Evolutionary conservation across 2,888 invertebrate species (phyloP).

Genomic region (Petrophora chlorosata): DNA sequence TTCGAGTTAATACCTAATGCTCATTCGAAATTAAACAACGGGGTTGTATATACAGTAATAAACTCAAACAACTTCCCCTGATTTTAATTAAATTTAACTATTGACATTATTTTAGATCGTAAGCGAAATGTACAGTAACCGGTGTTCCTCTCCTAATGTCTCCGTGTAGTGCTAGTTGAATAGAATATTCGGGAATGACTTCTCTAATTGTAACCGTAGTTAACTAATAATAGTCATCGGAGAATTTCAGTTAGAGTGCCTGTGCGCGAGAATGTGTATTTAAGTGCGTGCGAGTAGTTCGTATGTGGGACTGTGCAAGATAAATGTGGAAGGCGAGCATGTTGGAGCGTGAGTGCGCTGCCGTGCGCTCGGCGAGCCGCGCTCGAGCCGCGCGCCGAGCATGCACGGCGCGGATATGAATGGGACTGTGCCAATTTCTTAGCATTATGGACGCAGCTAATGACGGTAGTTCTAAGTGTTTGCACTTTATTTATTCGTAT

Average conservation of each 20-base stretch:
- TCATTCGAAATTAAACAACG: constrained; percentile 70
- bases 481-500: constrained; percentile 85
- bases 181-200: constrained; percentile 66
- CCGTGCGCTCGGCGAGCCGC: constrained; percentile 22
- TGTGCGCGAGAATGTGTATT: constrained; percentile 41
- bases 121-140: constrained; percentile 79
- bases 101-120: constrained; percentile 61
- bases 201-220: constrained; percentile 66
- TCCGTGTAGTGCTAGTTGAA: constrained; percentile 75
- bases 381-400: constrained; percentile 9
- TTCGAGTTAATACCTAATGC: constrained; percentile 68
- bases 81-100: constrained; percentile 69
- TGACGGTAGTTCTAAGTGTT: constrained; percentile 84
- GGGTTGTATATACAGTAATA: constrained; percentile 75
- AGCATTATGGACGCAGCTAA: constrained; percentile 77
- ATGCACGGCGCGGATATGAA: constrained; percentile 57
- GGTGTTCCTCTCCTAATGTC: constrained; percentile 81
- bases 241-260: constrained; percentile 54
- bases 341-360: constrained; percentile 36
- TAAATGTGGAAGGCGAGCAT: constrained; percentile 32
- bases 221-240: constrained; percentile 61
- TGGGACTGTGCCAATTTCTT: constrained; percentile 82
- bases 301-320: constrained; percentile 34
- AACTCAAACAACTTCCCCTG: constrained; percentile 61
- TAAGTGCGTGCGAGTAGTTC: constrained; percentile 27